Evolutionary conservation across 2,113 vertebrate species (phyloP).

Genomic region (Forbesichthys agassizii): DNA sequence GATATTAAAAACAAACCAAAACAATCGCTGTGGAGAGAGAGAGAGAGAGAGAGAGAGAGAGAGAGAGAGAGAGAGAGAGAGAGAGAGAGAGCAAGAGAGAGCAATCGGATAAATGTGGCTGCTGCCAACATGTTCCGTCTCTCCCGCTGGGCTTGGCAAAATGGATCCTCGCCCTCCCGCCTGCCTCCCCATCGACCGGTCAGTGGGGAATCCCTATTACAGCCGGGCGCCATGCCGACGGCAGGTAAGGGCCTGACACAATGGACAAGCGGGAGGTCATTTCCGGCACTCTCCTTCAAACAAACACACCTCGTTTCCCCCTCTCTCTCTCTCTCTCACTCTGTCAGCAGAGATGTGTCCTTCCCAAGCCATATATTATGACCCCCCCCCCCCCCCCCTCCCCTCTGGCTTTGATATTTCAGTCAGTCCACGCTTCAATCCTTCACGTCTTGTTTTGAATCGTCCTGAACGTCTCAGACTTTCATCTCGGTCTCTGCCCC

Average conservation of each 20-base stretch:
- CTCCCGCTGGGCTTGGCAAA: slow-evolving; percentile 16
- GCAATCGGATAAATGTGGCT: slow-evolving; percentile 46
- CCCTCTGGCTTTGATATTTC: too few relatives aligned
- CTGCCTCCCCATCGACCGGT: slow-evolving; percentile 39
- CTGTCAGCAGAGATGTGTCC: neutral
- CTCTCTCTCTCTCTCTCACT: neutral
- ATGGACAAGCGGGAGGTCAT: slow-evolving; percentile 49
- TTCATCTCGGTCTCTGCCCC: slow-evolving; percentile 39
- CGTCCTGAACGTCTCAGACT: slow-evolving; percentile 37
- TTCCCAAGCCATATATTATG: neutral
- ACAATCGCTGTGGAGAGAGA: too few relatives aligned
- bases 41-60: too few relatives aligned
- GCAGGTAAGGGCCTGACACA: slow-evolving; percentile 55
- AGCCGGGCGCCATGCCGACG: slow-evolving; percentile 47
- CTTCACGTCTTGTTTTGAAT: slow-evolving; percentile 43
- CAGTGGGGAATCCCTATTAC: slow-evolving; percentile 60
- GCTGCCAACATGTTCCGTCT: slow-evolving; percentile 31
- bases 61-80: too few relatives aligned
- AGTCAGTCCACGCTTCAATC: slow-evolving; percentile 8
- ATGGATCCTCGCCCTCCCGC: slow-evolving; percentile 45
- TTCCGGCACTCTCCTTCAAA: slow-evolving; percentile 57
- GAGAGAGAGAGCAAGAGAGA: too few relatives aligned
- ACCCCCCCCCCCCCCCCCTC: slow-evolving; percentile 19
- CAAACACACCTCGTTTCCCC: slow-evolving; percentile 33
- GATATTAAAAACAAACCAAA: too few relatives aligned